Evolutionary conservation across 30 jellyfish, hydroid and myxozoan genomes (phyloP).

Genomic region (Sanderia malayensis): DNA sequence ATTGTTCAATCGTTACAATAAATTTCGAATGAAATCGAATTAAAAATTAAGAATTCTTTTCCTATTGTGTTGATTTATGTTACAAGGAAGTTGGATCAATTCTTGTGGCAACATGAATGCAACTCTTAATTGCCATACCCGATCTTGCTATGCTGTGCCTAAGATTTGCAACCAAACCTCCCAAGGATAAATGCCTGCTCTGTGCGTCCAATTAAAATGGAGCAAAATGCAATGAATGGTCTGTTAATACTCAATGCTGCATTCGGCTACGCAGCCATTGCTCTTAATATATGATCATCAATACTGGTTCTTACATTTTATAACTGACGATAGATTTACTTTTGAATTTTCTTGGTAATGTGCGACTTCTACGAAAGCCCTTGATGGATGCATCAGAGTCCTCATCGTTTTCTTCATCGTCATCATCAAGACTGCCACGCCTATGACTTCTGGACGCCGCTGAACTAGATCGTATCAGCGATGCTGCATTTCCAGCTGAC

Average conservation of each 20-base stretch:
- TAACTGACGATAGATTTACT: not conserved
- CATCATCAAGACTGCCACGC: constrained; percentile 65
- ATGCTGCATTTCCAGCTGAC: constrained; percentile 34
- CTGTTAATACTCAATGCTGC: not conserved
- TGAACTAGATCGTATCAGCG: constrained; percentile 9
- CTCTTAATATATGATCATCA: too few relatives aligned
- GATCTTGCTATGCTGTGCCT: too few relatives aligned
- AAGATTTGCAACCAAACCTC: too few relatives aligned
- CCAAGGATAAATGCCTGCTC: too few relatives aligned
- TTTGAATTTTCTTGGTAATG: constrained; percentile 45
- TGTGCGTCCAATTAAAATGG: too few relatives aligned
- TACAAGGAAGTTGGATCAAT: too few relatives aligned
- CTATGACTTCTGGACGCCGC: constrained; percentile 34
- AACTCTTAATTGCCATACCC: too few relatives aligned
- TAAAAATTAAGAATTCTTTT: too few relatives aligned
- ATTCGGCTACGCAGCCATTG: not conserved
- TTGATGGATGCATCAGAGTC: constrained; percentile 50
- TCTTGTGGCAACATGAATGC: too few relatives aligned
- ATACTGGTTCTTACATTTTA: too few relatives aligned
- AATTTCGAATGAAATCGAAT: too few relatives aligned
- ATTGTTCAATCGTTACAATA: not conserved
- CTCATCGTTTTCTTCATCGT: constrained; percentile 58
- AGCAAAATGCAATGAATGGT: not conserved
- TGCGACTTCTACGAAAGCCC: constrained; percentile 45
- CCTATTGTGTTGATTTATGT: too few relatives aligned